Conservation (phyloP, 2,888 invertebrate species). For the Rhodophaea formosa region DNA sequence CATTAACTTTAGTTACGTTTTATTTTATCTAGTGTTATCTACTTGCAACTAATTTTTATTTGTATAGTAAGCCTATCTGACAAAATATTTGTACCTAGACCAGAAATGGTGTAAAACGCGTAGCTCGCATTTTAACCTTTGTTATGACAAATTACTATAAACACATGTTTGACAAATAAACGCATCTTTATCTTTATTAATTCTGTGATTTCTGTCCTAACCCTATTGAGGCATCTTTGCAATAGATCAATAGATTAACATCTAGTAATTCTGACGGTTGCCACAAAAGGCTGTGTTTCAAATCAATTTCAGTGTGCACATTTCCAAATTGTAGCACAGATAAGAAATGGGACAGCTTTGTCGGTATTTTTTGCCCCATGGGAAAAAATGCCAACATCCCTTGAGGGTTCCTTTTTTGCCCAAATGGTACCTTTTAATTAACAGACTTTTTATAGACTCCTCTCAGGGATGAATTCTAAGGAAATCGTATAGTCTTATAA, state of each 20-base stretch:
- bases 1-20: too few relatives aligned
- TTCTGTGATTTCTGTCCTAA: too few relatives aligned
- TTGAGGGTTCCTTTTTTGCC: constrained; percentile 62
- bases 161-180: too few relatives aligned
- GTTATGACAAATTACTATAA: too few relatives aligned
- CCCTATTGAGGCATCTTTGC: too few relatives aligned
- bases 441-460: constrained; percentile 33
- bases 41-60: too few relatives aligned
- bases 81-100: too few relatives aligned
- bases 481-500: background rate
- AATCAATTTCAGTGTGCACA: constrained; percentile 54
- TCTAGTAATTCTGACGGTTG: background rate
- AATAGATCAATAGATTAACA: background rate
- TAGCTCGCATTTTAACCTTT: too few relatives aligned
- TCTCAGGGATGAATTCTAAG: background rate
- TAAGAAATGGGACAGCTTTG: constrained; percentile 61
- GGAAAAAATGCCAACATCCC: constrained; percentile 60
- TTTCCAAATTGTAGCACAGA: constrained; percentile 58
- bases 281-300: background rate
- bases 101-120: too few relatives aligned
- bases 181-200: too few relatives aligned
- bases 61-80: too few relatives aligned
- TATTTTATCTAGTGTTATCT: too few relatives aligned
- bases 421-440: constrained; percentile 71
- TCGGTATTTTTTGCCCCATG: constrained; percentile 65